Evolutionary conservation across 2,888 invertebrate genomes (phyloP), one percentile per base, ranked within the genome.

Genomic region (Anthophora plumipes): DNA sequence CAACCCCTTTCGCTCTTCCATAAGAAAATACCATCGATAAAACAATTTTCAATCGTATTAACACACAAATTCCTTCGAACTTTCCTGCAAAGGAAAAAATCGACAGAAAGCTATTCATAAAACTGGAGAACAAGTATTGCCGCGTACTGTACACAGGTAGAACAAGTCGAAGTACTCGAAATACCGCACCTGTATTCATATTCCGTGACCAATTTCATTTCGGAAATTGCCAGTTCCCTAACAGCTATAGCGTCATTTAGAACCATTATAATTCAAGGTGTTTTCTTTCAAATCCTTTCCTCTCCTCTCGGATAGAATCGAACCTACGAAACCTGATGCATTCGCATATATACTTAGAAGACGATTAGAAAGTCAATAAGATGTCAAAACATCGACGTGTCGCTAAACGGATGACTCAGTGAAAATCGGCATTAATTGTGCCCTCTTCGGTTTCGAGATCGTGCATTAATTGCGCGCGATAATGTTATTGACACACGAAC

Each of bases 201-300:
- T 85, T 88, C 84, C 89, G 88, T 89, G 90, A 89, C 90, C 88
- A 85, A 85, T 90, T 88, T 87, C 91, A 91, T 92, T 92, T 91
- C 85, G 87, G 78, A 90, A 92, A 92, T 92, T 91, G 88, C 88
- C 69, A 89, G 91, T 91, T 91, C 85, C 85, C 85, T 87, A 88
- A 89, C 88, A 81, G 84, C 81, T 83, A 82, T 89, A 86, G 89
- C 88, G 86, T 41, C 59, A 50, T 73, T 73, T 31, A 41, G n/a
- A 39, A 20, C 12, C n/a, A 20, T 22, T 6, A 17, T 5, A 9
- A 17, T 31, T 22, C 0, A 46, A 37, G 12, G 22, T 1, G 31
- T 4, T 37, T 1, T 6, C 46, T 39, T 55, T 43, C 1, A 41
- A 11, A 37, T 20, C 17, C 12, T 12, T 17, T 43, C 8, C 9